These are phyloP conservation scores for Mormoops blainvillei DNA, from an alignment of 2,113 vertebrate genomes.

Conservation along the genomic window DNA sequence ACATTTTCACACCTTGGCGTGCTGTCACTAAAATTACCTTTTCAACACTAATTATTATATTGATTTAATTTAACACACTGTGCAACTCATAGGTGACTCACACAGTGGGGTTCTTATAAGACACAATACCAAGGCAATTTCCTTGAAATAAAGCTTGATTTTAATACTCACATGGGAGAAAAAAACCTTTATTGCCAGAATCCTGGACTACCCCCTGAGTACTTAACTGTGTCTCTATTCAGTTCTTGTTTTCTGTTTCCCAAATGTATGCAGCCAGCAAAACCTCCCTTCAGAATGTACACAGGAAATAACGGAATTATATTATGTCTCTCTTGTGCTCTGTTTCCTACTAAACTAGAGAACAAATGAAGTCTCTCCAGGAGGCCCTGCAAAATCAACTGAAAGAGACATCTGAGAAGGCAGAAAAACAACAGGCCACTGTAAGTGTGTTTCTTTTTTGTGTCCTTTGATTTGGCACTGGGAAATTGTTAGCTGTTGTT, in stretches of 20 bases:
- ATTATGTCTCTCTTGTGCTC: slow-evolving; percentile 69
- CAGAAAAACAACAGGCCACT: slow-evolving; percentile 95
- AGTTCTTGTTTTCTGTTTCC: slow-evolving; percentile 50
- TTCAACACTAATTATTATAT: slow-evolving; percentile 17
- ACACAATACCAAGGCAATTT: slow-evolving; percentile 37
- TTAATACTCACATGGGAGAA: background rate
- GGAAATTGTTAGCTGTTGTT: background rate
- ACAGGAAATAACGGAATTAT: slow-evolving; percentile 60
- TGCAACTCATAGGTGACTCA: slow-evolving; percentile 47
- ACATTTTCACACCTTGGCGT: rapidly evolving
- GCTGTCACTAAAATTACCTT: slow-evolving; percentile 34
- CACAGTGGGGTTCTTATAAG: slow-evolving; percentile 36
- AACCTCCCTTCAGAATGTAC: slow-evolving; percentile 26
- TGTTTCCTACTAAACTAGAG: slow-evolving; percentile 80
- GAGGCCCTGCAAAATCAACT: slow-evolving; percentile 95
- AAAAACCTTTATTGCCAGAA: slow-evolving; percentile 34
- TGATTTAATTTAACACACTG: slow-evolving; percentile 45
- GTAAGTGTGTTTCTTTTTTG: slow-evolving; percentile 83
- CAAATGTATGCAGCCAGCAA: background rate
- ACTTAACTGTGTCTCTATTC: background rate
- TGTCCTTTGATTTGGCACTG: background rate
- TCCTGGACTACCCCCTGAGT: background rate
- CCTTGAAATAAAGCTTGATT: slow-evolving; percentile 2
- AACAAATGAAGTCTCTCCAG: slow-evolving; percentile 98
- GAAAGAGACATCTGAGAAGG: slow-evolving; percentile 92